Evolutionary conservation across 35 echinoderm and acorn worm species (phyloP).

Genomic region (Ptychodera flava): DNA sequence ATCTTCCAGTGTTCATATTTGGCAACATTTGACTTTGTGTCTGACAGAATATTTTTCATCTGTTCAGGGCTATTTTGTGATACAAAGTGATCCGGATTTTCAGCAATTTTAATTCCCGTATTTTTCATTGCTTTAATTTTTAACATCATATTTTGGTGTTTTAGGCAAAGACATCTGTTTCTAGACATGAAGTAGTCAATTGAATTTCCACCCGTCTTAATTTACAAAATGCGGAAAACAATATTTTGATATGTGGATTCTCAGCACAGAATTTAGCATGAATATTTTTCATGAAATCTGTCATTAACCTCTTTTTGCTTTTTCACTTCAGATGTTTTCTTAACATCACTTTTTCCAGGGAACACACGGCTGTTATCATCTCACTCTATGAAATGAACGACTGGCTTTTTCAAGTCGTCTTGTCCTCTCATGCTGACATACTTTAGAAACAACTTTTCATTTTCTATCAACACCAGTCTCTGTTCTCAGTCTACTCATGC

Average conservation of each 20-base stretch:
- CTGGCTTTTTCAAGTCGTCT: constrained; percentile 11
- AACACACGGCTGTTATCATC: constrained; percentile 40
- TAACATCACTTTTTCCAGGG: constrained; percentile 38
- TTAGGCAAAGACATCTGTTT: constrained; percentile 30
- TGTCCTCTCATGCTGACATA: no score
- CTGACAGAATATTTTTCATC: no score
- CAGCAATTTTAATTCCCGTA: no score
- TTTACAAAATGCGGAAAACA: constrained; percentile 4
- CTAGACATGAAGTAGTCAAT: constrained; percentile 19
- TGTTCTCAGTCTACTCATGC: no score
- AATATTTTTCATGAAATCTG: not conserved
- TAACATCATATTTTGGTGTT: constrained; percentile 26
- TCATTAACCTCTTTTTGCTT: not conserved
- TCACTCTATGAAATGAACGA: constrained; percentile 24
- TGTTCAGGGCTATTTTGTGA: no score
- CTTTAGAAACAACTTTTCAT: no score
- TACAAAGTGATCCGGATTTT: no score
- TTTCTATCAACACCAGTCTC: no score
- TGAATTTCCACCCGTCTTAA: constrained; percentile 3
- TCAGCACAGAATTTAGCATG: not conserved
- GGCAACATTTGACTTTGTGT: no score
- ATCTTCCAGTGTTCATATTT: no score
- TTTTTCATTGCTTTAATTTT: constrained; percentile 33
- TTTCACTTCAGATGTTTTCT: constrained; percentile 9
- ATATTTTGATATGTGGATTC: not conserved